Conservation (phyloP, 2,797 vertebrate species). For the Syndactyla subalaris region DNA sequence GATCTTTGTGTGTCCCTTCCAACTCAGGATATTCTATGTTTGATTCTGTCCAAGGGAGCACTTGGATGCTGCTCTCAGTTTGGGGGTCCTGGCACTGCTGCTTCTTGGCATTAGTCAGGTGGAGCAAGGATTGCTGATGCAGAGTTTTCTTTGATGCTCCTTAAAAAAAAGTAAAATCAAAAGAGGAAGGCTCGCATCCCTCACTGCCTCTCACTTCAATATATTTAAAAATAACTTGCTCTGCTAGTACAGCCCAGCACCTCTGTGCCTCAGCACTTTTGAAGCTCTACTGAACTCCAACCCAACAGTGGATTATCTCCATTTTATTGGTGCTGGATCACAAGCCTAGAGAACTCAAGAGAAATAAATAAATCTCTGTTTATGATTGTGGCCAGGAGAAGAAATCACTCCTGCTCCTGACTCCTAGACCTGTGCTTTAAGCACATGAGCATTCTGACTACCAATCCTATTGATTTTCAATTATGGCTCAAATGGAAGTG, state of each 20-base stretch:
- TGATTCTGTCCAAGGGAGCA: not conserved
- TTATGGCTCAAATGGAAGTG: constrained; percentile 48
- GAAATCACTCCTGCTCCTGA: not conserved
- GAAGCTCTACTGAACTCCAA: not conserved
- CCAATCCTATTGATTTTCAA: constrained; percentile 65
- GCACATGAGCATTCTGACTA: not conserved
- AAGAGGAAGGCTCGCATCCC: not conserved
- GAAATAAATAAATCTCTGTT: not conserved
- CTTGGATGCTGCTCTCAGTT: not conserved
- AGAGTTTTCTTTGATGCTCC: not conserved
- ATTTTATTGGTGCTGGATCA: not conserved
- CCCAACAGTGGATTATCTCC: not conserved
- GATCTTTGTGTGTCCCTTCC: not conserved
- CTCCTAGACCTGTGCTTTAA: not conserved
- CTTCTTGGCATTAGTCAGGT: not conserved
- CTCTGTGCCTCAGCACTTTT: constrained; percentile 19
- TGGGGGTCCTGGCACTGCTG: not conserved
- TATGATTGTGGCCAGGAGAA: not conserved
- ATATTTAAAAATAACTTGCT: not conserved
- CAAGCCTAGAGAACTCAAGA: not conserved
- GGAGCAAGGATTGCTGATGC: not conserved
- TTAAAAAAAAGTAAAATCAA: not conserved
- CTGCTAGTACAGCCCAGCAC: not conserved
- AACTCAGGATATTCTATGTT: not conserved
- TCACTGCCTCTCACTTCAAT: not conserved